Evolutionary conservation across 2,797 vertebrate genomes (phyloP).

Genomic region (Zenarchopterus dispar): DNA sequence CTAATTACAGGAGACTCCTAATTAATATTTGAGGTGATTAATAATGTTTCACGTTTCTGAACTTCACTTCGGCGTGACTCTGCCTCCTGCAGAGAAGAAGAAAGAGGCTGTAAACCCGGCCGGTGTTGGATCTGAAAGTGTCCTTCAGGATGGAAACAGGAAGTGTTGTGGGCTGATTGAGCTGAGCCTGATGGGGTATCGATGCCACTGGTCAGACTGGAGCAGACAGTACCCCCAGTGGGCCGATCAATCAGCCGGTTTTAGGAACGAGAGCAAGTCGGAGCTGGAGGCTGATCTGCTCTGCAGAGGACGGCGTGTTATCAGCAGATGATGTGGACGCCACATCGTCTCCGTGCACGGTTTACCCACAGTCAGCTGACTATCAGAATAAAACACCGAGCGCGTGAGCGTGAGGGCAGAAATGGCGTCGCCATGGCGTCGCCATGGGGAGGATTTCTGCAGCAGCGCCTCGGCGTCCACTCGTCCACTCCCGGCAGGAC

Average conservation of each 20-base stretch:
- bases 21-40: conserved; percentile 57
- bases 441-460: conserved; percentile 34
- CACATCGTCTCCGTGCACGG: conserved; percentile 2
- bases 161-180: conserved; percentile 63
- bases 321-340: too few relatives aligned
- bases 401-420: too few relatives aligned
- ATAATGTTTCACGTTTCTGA: conserved; percentile 55
- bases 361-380: conserved; percentile 33
- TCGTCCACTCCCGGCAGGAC: conserved; percentile 49
- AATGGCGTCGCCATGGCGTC: too few relatives aligned
- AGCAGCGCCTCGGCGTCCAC: conserved; percentile 41
- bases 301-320: not conserved
- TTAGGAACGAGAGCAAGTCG: conserved; percentile 49
- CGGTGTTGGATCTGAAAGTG: conserved; percentile 50
- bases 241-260: conserved; percentile 73
- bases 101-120: conserved; percentile 29
- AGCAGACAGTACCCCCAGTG: conserved; percentile 55
- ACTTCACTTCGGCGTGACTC: conserved; percentile 24
- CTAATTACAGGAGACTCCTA: conserved; percentile 49
- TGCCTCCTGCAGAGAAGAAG: conserved; percentile 8
- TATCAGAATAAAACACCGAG: conserved; percentile 34
- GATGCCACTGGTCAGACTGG: conserved; percentile 64
- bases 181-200: conserved; percentile 75
- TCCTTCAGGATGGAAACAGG: conserved; percentile 35
- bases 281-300: conserved; percentile 39